A percentile compares a stretch with the other conserved stretches of the same genome.
Evolutionary conservation across 2,113 vertebrate species (phyloP).

Genomic region (Eurypyga helias): DNA sequence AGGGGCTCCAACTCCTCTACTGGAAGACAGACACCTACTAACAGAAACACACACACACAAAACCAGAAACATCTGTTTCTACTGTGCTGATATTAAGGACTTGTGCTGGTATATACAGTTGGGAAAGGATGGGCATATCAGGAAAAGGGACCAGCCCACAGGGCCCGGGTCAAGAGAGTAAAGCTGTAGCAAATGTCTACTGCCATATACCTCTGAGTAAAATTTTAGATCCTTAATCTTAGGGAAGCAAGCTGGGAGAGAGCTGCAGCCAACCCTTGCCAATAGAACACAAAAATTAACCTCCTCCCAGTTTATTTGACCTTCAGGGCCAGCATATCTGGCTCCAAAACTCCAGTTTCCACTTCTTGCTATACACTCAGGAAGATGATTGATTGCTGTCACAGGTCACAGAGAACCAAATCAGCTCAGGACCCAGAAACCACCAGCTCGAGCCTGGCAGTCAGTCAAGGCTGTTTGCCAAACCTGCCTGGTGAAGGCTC

Average conservation of each 20-base stretch:
- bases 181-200: neutral
- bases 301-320: neutral
- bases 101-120: neutral
- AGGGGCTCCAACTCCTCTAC: neutral
- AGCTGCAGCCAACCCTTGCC: neutral
- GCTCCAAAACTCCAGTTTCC: neutral
- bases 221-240: neutral
- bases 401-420: neutral
- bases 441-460: neutral
- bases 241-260: neutral
- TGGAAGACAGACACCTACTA: neutral
- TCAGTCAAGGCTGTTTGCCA: neutral
- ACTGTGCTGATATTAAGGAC: rapidly evolving
- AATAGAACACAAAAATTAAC: neutral
- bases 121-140: neutral
- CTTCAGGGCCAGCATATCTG: neutral
- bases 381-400: neutral
- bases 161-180: neutral
- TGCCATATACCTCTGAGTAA: neutral
- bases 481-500: neutral
- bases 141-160: neutral
- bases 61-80: neutral
- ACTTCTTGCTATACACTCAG: neutral
- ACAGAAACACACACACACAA: neutral
- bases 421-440: neutral